Percentiles rank a stretch among this genome's conserved stretches.
Conservation (phyloP, 2,797 vertebrate genomes). For the Taenioides sp. region DNA sequence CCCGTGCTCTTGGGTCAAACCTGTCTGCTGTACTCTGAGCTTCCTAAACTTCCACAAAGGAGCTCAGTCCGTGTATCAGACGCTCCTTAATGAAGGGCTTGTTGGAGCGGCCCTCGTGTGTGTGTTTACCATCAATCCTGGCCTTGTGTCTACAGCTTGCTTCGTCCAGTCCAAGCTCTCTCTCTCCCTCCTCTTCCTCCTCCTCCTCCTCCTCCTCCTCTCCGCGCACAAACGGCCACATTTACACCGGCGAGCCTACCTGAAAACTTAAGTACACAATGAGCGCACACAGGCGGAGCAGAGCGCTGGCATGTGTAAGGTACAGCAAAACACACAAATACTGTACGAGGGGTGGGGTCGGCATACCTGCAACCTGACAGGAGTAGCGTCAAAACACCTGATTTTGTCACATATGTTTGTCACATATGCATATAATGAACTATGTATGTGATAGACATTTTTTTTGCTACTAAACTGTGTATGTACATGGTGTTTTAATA, state of each 20-base stretch:
- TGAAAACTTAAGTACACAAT: conserved; percentile 48
- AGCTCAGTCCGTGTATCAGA: conserved; percentile 72
- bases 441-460: too few species aligned
- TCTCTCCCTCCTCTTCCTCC: too few species aligned
- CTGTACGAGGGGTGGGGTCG: conserved; percentile 1
- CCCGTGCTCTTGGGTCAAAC: conserved; percentile 66
- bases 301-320: conserved; percentile 19
- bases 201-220: conserved; percentile 15
- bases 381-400: background rate
- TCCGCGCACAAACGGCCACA: conserved; percentile 68
- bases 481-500: too few species aligned
- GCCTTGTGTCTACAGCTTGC: conserved; percentile 68
- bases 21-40: conserved; percentile 67
- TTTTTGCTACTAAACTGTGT: too few species aligned
- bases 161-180: conserved; percentile 48
- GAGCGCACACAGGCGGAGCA: conserved; percentile 46
- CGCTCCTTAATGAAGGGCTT: conserved; percentile 73
- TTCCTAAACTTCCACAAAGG: conserved; percentile 71
- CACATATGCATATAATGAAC: too few species aligned
- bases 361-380: conserved; percentile 8
- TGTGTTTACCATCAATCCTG: conserved; percentile 32
- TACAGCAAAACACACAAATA: background rate
- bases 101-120: conserved; percentile 64
- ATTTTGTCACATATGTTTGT: background rate
- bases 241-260: conserved; percentile 56